A percentile compares a stretch with the other conserved stretches of the same genome.
These are phyloP conservation scores for Syrmaticus mikado DNA, from an alignment of 2,113 vertebrate genomes.

Conservation along the genomic window DNA sequence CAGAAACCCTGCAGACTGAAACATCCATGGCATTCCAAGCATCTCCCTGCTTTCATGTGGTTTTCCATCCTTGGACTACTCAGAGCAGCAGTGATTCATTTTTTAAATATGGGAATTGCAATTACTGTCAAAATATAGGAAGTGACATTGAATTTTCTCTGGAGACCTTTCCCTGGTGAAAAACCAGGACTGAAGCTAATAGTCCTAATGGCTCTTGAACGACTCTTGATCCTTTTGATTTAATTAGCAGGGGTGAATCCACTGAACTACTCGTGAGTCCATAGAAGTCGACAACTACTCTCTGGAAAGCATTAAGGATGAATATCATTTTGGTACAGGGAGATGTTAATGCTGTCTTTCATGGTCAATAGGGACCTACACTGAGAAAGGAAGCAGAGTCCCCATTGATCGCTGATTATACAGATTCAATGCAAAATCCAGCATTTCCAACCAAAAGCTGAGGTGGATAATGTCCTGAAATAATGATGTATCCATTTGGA, in stretches of 20 bases:
- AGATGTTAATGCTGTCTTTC: neutral
- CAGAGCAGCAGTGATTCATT: neutral
- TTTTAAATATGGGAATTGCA: neutral
- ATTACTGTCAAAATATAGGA: neutral
- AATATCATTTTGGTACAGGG: neutral
- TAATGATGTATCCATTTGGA: neutral
- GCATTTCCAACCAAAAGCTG: neutral
- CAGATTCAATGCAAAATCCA: neutral
- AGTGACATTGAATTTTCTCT: neutral
- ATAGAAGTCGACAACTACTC: constrained; percentile 4
- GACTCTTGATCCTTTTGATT: neutral
- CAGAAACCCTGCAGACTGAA: neutral
- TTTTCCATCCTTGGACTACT: neutral
- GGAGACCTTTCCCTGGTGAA: neutral
- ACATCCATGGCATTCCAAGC: neutral
- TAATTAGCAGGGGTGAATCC: neutral
- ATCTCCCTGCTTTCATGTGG: neutral
- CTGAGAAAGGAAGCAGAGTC: neutral
- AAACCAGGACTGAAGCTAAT: neutral
- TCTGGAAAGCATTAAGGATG: constrained; percentile 9
- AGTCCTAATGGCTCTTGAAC: constrained; percentile 31
- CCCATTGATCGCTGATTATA: neutral
- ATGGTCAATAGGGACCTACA: neutral
- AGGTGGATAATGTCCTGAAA: neutral
- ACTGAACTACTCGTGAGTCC: neutral